Base-by-base conservation (phyloP, 2,888 invertebrate genomes). In the Cheilosia scutellata region DNA sequence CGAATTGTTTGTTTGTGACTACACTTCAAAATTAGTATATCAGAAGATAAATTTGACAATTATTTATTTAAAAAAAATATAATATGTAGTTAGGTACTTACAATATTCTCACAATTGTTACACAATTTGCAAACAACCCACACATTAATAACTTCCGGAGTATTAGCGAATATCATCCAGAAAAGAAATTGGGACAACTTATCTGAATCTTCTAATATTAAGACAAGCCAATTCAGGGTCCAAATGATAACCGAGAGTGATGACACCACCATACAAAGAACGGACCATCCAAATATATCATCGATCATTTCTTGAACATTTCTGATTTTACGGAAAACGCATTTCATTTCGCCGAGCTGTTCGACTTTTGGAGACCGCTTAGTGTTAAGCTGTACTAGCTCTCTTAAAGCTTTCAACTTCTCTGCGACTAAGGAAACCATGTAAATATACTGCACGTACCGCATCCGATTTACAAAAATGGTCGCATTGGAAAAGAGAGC, bases 401-500 rank as follows among this genome's bases (percentile, higher is more conserved):
- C 2, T 47, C 42, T 77, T 0, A 82, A 16, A 1, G 33, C n/a
- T 53, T 72, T 72, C 0, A 77, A 37, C 16, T 77, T 82, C 20
- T 66, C 66, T 1, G 7, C 40, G 2, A 82, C 66, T 11, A 77
- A 47, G 5, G 49, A 47, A 29, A 68, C 40, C 27, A 66, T 33
- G 42, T 82, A 77, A 11, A 62, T 60, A 33, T 63, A 82, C 31
- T 82, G 66, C 1, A 68, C 6, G 33, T 66, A 82, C 7, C 72
- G 53, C 1, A 71, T 2, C 0, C 58, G 76, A 55, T 71, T n/a
- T 1, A 76, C 37, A 0, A n/a, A 6, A 7, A n/a, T 37, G 1
- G 66, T 55, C 0, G 13, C 27, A 40, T 68, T 16, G 9, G 65
- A 47, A 20, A 49, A n/a, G 29, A 27, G 58, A 3, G 58, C 27